A percentile compares a stretch with the other conserved stretches of the same genome.
phyloP scores from a whole-genome alignment of 2,797 vertebrate genomes.

The Coregonus suidteri region DNA sequence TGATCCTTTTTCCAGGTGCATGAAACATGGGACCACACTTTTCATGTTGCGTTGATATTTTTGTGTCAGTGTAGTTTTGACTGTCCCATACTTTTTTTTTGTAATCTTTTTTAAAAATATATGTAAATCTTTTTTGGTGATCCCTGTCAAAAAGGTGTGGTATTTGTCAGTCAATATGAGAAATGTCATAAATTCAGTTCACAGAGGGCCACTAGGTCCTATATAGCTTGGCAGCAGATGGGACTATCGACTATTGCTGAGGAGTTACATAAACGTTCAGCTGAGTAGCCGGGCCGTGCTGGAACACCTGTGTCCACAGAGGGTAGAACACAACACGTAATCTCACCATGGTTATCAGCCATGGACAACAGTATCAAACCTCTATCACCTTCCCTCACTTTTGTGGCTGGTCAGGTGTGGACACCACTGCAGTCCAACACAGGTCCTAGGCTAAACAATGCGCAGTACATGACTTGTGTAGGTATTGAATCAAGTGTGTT shows the following conservation, averaged over 20 bases:
- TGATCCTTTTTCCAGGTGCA: too few species aligned
- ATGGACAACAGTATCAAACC: constrained; percentile 51
- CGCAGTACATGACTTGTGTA: neutral
- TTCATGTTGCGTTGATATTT: too few species aligned
- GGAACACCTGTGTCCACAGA: constrained; percentile 73
- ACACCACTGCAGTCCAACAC: constrained; percentile 30
- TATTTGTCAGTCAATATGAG: neutral
- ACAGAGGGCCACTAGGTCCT: constrained; percentile 42
- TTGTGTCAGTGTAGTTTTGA: too few species aligned
- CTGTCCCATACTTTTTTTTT: too few species aligned
- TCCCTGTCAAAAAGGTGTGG: neutral
- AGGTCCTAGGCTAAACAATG: constrained; percentile 33
- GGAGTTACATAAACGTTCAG: constrained; percentile 12
- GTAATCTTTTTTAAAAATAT: too few species aligned
- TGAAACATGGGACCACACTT: too few species aligned
- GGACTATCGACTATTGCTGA: constrained; percentile 38
- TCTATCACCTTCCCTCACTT: constrained; percentile 28
- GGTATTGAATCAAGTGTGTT: constrained; percentile 4
- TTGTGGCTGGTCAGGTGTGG: constrained; percentile 36
- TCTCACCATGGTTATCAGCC: constrained; percentile 63
- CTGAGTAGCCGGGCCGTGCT: constrained; percentile 46
- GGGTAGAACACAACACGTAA: constrained; percentile 36
- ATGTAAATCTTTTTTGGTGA: too few species aligned
- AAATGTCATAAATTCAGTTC: constrained; percentile 29
- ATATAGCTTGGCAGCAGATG: constrained; percentile 52